phyloP scores from a whole-genome alignment of 2,797 vertebrate genomes.

The Lagorchestes hirsutus region DNA sequence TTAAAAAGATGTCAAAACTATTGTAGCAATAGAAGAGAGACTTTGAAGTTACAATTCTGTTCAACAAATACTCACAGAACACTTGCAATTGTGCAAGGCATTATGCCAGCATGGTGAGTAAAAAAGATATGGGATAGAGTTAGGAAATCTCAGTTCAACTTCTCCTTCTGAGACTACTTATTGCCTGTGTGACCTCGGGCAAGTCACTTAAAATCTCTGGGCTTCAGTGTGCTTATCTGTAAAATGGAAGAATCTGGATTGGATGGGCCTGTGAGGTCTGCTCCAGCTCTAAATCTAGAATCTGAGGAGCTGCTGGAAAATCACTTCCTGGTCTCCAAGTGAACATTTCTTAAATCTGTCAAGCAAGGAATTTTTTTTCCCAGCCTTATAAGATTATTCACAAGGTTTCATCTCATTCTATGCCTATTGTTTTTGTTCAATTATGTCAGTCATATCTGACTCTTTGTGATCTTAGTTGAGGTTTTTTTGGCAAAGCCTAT shows the following conservation, averaged over 20 bases:
- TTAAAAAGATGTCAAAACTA: slow-evolving; percentile 1
- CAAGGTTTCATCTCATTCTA: slow-evolving; percentile 36
- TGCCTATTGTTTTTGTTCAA: slow-evolving; percentile 19
- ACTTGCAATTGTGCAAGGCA: neutral
- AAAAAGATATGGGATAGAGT: neutral
- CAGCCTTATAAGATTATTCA: slow-evolving; percentile 30
- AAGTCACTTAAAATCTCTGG: neutral
- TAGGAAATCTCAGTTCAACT: neutral
- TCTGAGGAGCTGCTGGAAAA: neutral
- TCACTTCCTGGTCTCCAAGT: slow-evolving; percentile 8
- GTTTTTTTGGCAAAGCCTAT: neutral
- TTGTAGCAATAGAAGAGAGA: neutral
- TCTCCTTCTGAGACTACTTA: neutral
- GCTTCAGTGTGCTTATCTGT: neutral
- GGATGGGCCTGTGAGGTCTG: neutral
- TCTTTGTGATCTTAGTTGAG: neutral
- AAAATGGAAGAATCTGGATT: neutral
- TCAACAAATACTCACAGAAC: neutral
- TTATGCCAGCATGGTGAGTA: neutral
- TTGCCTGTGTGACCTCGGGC: neutral
- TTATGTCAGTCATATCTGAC: neutral
- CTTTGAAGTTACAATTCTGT: slow-evolving; percentile 37
- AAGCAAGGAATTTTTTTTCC: slow-evolving; percentile 28
- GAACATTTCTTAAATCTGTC: neutral
- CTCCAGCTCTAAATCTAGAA: neutral